A percentile compares a stretch with the other conserved stretches of the same genome.
Conservation (phyloP, 2,113 vertebrate species). For the Thamnaconus septentrionalis region DNA sequence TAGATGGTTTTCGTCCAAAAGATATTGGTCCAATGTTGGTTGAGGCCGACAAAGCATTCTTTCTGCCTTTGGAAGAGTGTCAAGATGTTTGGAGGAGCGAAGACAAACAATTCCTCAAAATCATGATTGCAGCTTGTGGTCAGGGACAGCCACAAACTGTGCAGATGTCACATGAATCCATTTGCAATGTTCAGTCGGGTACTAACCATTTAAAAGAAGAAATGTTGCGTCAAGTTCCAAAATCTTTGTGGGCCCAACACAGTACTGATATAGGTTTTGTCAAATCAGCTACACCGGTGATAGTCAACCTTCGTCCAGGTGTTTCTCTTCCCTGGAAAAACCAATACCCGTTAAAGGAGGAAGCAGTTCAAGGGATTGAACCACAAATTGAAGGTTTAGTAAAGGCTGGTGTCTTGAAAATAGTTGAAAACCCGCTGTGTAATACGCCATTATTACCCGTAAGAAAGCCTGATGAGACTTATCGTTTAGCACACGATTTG, state of each 20-base stretch:
- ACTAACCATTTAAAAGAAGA: background rate
- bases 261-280: no score
- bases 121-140: no score
- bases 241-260: background rate
- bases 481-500: background rate
- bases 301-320: background rate
- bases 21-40: no score
- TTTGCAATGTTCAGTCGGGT: background rate
- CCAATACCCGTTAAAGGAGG: background rate
- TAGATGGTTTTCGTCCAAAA: no score
- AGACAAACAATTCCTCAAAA: no score
- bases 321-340: background rate
- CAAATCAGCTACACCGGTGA: conserved; percentile 1
- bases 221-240: background rate
- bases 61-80: background rate
- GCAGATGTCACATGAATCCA: no score
- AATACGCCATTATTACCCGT: background rate
- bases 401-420: background rate
- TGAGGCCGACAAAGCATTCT: no score
- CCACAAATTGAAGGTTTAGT: background rate
- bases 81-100: no score
- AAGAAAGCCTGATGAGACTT: background rate
- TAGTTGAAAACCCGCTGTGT: background rate
- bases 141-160: no score
- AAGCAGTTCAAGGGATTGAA: background rate